Evolutionary conservation across 2,888 invertebrate species (phyloP), one percentile per base, ranked within the genome.

Genomic region (Charanyca ferruginea): DNA sequence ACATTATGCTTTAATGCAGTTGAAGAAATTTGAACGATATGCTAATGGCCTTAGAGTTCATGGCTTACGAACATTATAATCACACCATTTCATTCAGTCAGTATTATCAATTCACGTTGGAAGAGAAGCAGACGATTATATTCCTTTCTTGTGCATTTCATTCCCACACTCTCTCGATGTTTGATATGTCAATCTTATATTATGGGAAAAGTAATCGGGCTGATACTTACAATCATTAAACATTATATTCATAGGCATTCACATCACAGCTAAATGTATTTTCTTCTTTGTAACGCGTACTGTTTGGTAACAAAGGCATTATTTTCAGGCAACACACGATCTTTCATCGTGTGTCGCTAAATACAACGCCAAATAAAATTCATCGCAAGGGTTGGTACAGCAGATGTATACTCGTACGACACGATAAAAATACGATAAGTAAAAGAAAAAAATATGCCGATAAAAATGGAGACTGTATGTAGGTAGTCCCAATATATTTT

Each of bases 1-100:
- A 57, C 57, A 63, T 73, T 55, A 44, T 59, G 42, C 28, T 78
- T 57, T 41, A 57, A 18, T 51, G 57, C 58, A 49, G 20, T 61
- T 62, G 52, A 64, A 54, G 35, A 28, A 61, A 22, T 66, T 55
- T 44, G 16, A 55, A 65, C 22, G 57, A 28, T 41, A 48, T 47
- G 18, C 57, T 63, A 61, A 70, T 54, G 53, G 42, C 11, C 2
- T 57, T 47, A 42, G 38, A 48, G 54, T 9, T 48, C 57, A 53
- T 58, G 54, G 20, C 35, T 51, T 74, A 23, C 16, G 42, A 63
- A 53, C 42, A 44, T 64, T 25, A 44, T 62, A 55, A 25, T 47
- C 71, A 28, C 51, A 28, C 54, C 54, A 68, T 76, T 76, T 48
- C 38, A n/a, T 35, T 59, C 18, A 52, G 52, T 52, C 32, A 28